These are phyloP conservation scores for Tapirus terrestris DNA, from an alignment of 2,113 vertebrate species.

Conservation along the genomic window DNA sequence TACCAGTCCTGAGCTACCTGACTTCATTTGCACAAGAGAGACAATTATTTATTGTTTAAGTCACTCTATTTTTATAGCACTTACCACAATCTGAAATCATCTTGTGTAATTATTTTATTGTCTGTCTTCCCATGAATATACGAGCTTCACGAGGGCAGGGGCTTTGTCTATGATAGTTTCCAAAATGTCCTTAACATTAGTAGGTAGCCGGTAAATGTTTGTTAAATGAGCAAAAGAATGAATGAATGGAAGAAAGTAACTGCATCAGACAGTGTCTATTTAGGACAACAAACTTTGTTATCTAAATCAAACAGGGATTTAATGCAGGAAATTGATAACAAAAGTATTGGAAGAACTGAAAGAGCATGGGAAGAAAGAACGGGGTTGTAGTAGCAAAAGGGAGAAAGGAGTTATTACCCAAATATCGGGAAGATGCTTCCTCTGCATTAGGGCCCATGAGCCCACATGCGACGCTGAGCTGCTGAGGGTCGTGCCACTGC, in stretches of 20 bases:
- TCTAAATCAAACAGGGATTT: background rate
- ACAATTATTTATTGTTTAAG: background rate
- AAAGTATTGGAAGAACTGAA: background rate
- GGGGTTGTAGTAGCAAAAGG: background rate
- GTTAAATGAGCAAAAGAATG: slow-evolving; percentile 18
- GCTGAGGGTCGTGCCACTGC: background rate
- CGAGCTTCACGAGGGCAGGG: background rate
- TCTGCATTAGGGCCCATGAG: too few species aligned
- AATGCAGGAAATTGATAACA: background rate
- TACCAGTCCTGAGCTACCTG: background rate
- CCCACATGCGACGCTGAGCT: background rate
- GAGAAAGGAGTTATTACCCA: background rate
- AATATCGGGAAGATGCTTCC: background rate
- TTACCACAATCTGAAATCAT: slow-evolving; percentile 12
- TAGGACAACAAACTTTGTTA: background rate
- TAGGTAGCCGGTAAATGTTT: background rate
- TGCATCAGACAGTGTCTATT: background rate
- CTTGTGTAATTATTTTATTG: background rate
- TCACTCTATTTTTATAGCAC: background rate
- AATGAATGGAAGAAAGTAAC: background rate
- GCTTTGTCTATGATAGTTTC: slow-evolving; percentile 14
- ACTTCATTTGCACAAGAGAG: background rate
- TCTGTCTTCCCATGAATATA: background rate
- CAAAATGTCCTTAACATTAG: background rate
- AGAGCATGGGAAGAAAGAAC: background rate